Conservation (phyloP, 2,888 invertebrate genomes). For the Digitonthophagus gazella region DNA sequence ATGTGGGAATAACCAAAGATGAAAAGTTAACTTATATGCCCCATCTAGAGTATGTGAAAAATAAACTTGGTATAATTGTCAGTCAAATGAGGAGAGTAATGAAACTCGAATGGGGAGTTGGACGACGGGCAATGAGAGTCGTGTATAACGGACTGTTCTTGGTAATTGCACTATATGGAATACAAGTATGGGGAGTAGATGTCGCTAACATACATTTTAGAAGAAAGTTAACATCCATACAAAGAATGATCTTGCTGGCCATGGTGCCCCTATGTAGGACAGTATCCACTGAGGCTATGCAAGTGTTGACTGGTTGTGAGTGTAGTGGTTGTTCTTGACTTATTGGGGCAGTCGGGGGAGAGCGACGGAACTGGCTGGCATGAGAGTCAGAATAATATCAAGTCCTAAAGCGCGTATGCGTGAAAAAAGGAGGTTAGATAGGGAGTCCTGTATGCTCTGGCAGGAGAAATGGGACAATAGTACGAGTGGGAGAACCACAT, state of each 20-base stretch:
- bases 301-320: background rate
- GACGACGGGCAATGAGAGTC: background rate
- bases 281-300: conserved; percentile 18
- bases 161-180: conserved; percentile 6
- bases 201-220: background rate
- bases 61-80: too few species aligned
- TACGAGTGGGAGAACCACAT: too few species aligned
- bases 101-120: background rate
- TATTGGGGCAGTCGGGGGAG: too few species aligned
- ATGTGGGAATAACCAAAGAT: conserved; percentile 12
- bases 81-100: too few species aligned
- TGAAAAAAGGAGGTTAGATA: too few species aligned
- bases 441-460: too few species aligned
- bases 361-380: too few species aligned
- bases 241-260: conserved; percentile 2
- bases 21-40: background rate
- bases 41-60: too few species aligned
- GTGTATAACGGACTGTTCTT: background rate
- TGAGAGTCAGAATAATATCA: too few species aligned
- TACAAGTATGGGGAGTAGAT: conserved; percentile 7
- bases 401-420: too few species aligned
- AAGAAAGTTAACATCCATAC: background rate
- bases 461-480: too few species aligned
- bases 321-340: conserved; percentile 15
- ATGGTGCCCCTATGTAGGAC: conserved; percentile 16